Evolutionary conservation across 2,797 vertebrate genomes (phyloP).

Genomic region (Pangasius sanitwongsei): DNA sequence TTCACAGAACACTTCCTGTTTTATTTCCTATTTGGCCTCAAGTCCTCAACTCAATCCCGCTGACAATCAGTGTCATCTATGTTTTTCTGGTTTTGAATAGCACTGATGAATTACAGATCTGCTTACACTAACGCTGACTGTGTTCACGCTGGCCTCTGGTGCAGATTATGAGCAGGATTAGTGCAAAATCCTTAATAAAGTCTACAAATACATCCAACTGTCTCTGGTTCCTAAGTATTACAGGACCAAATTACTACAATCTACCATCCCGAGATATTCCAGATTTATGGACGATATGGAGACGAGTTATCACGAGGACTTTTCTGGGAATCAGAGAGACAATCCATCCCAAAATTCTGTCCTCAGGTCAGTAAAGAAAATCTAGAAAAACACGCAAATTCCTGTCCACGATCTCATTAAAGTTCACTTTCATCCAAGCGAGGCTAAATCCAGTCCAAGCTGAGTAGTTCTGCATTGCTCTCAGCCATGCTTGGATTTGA

Average conservation of each 20-base stretch:
- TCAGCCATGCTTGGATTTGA: not conserved
- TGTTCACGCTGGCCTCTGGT: not conserved
- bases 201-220: not conserved
- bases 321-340: not conserved
- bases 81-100: not conserved
- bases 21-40: not conserved
- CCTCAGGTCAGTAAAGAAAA: not conserved
- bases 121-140: not conserved
- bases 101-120: not conserved
- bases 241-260: not conserved
- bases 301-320: not conserved
- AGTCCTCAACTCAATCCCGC: not conserved
- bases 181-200: not conserved
- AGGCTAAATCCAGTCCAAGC: not conserved
- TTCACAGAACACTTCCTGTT: not conserved
- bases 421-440: not conserved
- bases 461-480: no score
- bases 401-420: not conserved
- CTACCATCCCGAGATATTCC: not conserved
- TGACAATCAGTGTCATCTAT: not conserved
- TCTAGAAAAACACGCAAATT: not conserved
- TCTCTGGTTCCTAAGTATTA: not conserved
- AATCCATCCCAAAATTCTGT: not conserved
- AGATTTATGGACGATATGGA: not conserved
- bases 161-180: conserved; percentile 1